These are phyloP conservation scores for Leiothrix lutea DNA, from an alignment of 2,113 vertebrate genomes.

Conservation along the genomic window DNA sequence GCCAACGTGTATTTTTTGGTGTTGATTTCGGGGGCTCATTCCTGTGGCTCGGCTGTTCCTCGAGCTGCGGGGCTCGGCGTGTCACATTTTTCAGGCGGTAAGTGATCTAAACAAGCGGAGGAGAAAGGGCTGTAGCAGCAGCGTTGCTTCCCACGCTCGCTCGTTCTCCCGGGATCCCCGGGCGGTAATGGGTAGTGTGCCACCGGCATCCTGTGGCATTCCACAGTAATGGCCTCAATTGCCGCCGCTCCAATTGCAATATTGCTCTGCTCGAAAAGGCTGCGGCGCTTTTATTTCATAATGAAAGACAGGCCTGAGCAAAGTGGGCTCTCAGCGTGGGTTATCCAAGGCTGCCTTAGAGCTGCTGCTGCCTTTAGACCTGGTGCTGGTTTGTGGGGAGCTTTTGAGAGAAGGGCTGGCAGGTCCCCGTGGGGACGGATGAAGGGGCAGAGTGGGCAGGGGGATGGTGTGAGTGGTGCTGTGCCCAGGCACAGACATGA, in stretches of 20 bases:
- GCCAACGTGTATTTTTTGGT: background rate
- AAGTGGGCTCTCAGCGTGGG: background rate
- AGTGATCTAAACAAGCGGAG: slow-evolving; percentile 10
- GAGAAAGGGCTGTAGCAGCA: slow-evolving; percentile 3
- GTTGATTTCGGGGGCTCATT: background rate
- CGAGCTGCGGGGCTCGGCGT: background rate
- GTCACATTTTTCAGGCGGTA: background rate
- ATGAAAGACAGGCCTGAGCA: background rate
- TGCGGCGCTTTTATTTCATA: background rate
- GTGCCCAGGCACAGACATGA: background rate
- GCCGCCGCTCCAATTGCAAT: background rate
- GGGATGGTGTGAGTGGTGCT: accelerated
- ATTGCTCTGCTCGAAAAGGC: background rate
- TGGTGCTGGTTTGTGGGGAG: background rate
- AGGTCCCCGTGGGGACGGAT: background rate
- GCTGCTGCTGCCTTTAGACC: background rate
- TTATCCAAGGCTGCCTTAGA: background rate
- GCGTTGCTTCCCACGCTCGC: slow-evolving; percentile 18
- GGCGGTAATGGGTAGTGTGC: slow-evolving; percentile 45
- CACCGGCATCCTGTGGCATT: background rate
- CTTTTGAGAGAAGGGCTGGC: background rate
- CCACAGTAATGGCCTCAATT: slow-evolving; percentile 29
- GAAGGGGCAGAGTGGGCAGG: background rate
- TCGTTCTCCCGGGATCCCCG: background rate
- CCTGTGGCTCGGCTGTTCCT: accelerated